These are phyloP conservation scores for Caradrina clavipalpis DNA, from an alignment of 2,888 invertebrate species.

Conservation along the genomic window DNA sequence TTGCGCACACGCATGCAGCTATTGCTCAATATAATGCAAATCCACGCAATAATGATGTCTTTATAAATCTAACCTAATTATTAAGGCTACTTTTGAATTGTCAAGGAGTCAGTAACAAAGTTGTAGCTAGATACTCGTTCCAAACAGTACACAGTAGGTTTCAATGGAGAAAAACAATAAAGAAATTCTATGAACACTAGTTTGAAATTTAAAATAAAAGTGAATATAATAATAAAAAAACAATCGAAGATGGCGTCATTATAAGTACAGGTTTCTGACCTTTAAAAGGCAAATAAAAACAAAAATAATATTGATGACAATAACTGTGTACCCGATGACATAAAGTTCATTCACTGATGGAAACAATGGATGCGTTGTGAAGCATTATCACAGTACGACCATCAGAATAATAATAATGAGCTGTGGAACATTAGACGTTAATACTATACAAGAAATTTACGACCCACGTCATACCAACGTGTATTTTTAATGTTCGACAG, in stretches of 20 bases:
- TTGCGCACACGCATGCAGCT: background rate
- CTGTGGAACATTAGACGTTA: conserved; percentile 34
- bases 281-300: conserved; percentile 38
- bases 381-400: conserved; percentile 69
- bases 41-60: background rate
- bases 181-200: too few species aligned
- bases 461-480: conserved; percentile 23
- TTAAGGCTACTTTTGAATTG: too few species aligned
- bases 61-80: background rate
- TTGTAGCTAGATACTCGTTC: too few species aligned
- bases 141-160: too few species aligned
- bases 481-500: conserved; percentile 46
- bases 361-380: conserved; percentile 71
- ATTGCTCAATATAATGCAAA: background rate
- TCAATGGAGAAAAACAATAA: too few species aligned
- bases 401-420: conserved; percentile 62
- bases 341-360: conserved; percentile 76
- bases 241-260: conserved; percentile 10
- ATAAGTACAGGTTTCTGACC: conserved; percentile 22
- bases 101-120: too few species aligned
- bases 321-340: conserved; percentile 45
- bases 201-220: background rate
- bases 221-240: conserved; percentile 2
- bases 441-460: conserved; percentile 38
- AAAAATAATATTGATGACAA: conserved; percentile 50